Conservation (phyloP, 2,113 vertebrate species). For the Mesitornis unicolor region DNA sequence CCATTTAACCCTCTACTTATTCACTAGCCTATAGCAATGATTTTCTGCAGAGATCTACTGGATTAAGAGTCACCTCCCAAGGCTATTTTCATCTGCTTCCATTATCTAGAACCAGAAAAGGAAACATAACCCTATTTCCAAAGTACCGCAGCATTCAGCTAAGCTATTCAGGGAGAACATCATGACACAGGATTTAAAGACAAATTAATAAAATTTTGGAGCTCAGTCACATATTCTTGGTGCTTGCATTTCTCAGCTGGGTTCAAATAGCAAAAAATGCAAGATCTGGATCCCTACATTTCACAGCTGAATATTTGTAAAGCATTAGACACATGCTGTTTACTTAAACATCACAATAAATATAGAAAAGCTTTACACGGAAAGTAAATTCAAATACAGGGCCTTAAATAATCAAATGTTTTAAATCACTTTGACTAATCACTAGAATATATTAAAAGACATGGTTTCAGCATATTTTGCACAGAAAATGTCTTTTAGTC, state of each 20-base stretch:
- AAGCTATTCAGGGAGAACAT: neutral
- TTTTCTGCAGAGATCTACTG: neutral
- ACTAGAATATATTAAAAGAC: constrained; percentile 67
- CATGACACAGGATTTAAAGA: neutral
- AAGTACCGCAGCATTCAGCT: neutral
- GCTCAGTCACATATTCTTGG: neutral
- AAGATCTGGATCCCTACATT: neutral
- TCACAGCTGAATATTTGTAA: constrained; percentile 43
- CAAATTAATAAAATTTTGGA: neutral
- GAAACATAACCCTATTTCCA: neutral
- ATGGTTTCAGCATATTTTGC: constrained; percentile 63
- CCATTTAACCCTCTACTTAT: neutral
- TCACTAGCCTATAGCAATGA: neutral
- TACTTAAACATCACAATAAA: constrained; percentile 60
- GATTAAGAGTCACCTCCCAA: neutral
- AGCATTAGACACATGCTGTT: constrained; percentile 49
- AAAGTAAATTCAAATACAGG: constrained; percentile 60
- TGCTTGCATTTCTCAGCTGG: neutral
- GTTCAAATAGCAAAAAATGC: neutral
- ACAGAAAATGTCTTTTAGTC: constrained; percentile 64
- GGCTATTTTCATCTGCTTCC: neutral
- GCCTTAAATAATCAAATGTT: constrained; percentile 64
- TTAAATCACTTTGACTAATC: constrained; percentile 74
- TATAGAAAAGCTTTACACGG: constrained; percentile 33
- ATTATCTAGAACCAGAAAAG: neutral